phyloP scores from a whole-genome alignment of 2,113 vertebrate genomes.

The Murina feae region DNA sequence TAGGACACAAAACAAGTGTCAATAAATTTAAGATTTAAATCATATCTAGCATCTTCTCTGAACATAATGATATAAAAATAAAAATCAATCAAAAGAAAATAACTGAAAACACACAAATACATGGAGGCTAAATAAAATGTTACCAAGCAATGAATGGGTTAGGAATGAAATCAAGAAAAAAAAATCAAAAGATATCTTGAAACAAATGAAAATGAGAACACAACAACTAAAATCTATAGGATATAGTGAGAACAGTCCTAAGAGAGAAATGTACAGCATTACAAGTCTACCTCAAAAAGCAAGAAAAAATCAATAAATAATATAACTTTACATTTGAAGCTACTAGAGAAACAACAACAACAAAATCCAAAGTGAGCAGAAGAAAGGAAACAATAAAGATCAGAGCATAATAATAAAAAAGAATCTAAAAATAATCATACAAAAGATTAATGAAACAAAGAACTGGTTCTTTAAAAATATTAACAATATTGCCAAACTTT shows the following conservation, averaged over 20 bases:
- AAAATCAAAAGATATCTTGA: background rate
- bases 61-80: background rate
- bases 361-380: background rate
- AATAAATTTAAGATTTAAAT: background rate
- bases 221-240: background rate
- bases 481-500: no score
- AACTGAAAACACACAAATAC: background rate
- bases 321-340: background rate
- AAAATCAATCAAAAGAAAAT: background rate
- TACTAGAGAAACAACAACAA: background rate
- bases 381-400: background rate
- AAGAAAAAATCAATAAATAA: background rate
- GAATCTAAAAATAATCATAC: background rate
- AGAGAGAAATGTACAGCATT: background rate
- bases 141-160: background rate
- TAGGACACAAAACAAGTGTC: background rate
- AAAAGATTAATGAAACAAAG: background rate
- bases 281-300: background rate
- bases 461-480: background rate
- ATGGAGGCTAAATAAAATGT: background rate
- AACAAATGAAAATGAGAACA: background rate
- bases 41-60: background rate
- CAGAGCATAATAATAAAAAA: background rate
- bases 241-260: background rate
- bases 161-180: background rate